Evolutionary conservation across 2,113 vertebrate genomes (phyloP), one percentile per base, ranked within the genome.

Genomic region (Lycaon pictus): DNA sequence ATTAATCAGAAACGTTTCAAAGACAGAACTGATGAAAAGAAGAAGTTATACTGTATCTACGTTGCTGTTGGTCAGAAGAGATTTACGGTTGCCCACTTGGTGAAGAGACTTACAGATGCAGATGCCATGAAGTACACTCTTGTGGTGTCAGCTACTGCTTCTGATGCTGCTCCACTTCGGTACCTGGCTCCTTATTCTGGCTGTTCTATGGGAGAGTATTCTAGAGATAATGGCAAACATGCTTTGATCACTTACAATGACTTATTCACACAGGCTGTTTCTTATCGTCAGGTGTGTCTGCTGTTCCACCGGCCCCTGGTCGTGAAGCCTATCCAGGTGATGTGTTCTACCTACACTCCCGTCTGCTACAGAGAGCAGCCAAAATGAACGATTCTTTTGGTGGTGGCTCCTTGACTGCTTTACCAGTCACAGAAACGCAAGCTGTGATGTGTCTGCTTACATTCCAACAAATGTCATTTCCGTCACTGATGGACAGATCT

Each of bases 41-140:
- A 43, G 43, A 43, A 43, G 43, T 43, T 43, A 43, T 43, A 43
- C 43, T 43, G 43, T 43, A 43, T 43, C 6, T 43, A 43, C 6
- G 43, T 43, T 43, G 43, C 43, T 43, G 43, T 43, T 43, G 6
- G 43, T 43, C 43, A 43, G 43, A 43, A 43, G 43, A 43, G 43
- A 43, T 43, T 43, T 43, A 43, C 43, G 43, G 43, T 43, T 43
- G 6, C 43, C 43, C 43, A 43, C 6, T 43, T 43, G 43, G 43
- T 43, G 43, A 43, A 43, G 43, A 43, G 43, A 43, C 43, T 43
- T 43, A 43, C 7, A 43, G 43, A 7, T 43, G 43, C 43, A 99
- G 99, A 99, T 98, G 99, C 99, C 97, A 99, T 99, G 99, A 99
- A 99, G 98, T 99, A 99, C 98, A 99, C 99, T 71, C 99, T 99